phyloP scores from a whole-genome alignment of 2,797 vertebrate genomes.

The Hozukius guyotensis region DNA sequence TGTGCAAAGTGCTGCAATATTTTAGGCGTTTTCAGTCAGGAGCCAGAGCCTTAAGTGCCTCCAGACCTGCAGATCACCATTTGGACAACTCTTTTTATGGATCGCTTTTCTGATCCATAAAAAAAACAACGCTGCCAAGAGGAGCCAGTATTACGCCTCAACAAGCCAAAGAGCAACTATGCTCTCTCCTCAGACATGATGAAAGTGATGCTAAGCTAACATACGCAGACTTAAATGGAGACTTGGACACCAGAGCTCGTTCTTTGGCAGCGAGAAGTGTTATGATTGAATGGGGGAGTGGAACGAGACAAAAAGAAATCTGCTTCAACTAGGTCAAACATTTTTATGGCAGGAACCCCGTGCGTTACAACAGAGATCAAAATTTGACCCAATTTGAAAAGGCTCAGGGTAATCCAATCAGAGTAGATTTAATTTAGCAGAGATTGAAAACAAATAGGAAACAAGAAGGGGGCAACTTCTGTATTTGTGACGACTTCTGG shows the following conservation, averaged over 20 bases:
- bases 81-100: constrained; percentile 40
- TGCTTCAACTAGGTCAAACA: constrained; percentile 15
- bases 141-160: constrained; percentile 20
- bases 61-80: constrained; percentile 40
- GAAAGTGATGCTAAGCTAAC: constrained; percentile 51
- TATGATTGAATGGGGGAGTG: constrained; percentile 29
- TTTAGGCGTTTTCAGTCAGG: constrained; percentile 33
- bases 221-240: constrained; percentile 26
- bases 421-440: neutral
- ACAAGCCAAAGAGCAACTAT: constrained; percentile 33
- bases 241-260: constrained; percentile 28
- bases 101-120: constrained; percentile 42
- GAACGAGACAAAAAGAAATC: constrained; percentile 16
- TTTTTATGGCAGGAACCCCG: neutral
- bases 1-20: constrained; percentile 9
- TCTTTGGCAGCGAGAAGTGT: constrained; percentile 46
- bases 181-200: constrained; percentile 28
- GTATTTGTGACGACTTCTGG: neutral
- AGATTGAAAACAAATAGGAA: neutral
- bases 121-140: constrained; percentile 26
- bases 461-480: neutral
- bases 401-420: neutral
- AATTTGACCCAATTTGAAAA: neutral
- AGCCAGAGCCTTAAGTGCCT: constrained; percentile 47
- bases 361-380: neutral